Conservation (phyloP, 2,797 vertebrate genomes). For the Onychomys leucogaster region DNA sequence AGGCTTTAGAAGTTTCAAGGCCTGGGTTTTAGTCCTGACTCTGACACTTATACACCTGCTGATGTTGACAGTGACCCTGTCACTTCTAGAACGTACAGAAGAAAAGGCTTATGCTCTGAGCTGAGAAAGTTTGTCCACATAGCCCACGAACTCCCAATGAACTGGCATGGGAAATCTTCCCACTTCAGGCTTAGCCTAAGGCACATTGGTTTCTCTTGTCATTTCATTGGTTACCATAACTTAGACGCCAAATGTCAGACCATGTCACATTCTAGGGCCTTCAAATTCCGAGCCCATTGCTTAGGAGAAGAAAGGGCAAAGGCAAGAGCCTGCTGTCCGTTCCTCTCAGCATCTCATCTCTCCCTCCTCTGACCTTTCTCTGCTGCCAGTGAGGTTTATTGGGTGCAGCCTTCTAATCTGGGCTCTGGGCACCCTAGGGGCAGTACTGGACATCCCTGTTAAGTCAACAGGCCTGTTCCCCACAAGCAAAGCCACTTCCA, state of each 20-base stretch:
- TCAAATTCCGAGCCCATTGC: constrained; percentile 28
- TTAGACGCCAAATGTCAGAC: constrained; percentile 30
- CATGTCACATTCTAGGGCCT: constrained; percentile 26
- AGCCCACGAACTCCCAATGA: background rate
- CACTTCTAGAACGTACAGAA: constrained; percentile 25
- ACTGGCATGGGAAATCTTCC: background rate
- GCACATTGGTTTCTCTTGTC: background rate
- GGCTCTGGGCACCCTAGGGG: background rate
- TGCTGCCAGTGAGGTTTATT: background rate
- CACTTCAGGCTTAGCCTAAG: background rate
- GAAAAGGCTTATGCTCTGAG: background rate
- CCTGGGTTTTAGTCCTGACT: background rate
- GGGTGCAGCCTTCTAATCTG: background rate
- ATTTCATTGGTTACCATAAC: background rate
- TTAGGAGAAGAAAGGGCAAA: constrained; percentile 57
- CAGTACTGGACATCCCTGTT: background rate
- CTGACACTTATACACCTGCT: background rate
- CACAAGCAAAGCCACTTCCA: background rate
- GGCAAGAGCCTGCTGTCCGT: constrained; percentile 6
- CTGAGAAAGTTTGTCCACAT: background rate
- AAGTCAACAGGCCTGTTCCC: background rate
- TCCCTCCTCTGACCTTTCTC: constrained; percentile 35
- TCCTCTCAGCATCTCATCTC: constrained; percentile 4
- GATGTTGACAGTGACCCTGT: background rate
- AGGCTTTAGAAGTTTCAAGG: background rate